Conservation (phyloP, 2,113 vertebrate genomes). For the Ranitomeya variabilis region DNA sequence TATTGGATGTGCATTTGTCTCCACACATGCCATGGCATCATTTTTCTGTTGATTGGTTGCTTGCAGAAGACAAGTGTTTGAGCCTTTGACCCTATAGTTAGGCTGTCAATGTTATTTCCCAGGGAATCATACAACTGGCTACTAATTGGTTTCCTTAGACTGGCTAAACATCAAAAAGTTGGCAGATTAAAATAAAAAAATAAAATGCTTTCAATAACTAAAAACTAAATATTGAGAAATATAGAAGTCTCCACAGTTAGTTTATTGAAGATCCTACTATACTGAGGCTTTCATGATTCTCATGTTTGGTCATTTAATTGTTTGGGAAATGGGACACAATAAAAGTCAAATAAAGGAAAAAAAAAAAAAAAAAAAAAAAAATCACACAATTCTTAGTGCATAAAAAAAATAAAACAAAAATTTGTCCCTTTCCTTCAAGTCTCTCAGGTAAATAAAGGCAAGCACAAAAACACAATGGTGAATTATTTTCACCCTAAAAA, state of each 20-base stretch:
- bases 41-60: neutral
- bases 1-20: neutral
- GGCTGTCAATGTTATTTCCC: neutral
- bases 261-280: neutral
- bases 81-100: neutral
- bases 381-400: neutral
- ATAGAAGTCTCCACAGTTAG: neutral
- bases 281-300: neutral
- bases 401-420: neutral
- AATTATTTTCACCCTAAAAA: constrained; percentile 70
- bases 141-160: neutral
- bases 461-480: neutral
- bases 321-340: neutral
- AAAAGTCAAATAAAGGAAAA: neutral
- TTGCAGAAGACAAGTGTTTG: no score
- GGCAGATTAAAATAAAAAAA: constrained; percentile 1
- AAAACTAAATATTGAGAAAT: neutral
- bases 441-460: constrained; percentile 5
- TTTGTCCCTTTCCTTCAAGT: neutral
- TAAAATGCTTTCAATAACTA: neutral
- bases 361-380: neutral
- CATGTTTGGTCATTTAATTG: neutral
- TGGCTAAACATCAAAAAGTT: neutral
- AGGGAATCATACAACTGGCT: neutral
- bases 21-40: neutral